phyloP scores from a whole-genome alignment of 1,140 invertebrate genomes.

The Campoletis sonorensis region DNA sequence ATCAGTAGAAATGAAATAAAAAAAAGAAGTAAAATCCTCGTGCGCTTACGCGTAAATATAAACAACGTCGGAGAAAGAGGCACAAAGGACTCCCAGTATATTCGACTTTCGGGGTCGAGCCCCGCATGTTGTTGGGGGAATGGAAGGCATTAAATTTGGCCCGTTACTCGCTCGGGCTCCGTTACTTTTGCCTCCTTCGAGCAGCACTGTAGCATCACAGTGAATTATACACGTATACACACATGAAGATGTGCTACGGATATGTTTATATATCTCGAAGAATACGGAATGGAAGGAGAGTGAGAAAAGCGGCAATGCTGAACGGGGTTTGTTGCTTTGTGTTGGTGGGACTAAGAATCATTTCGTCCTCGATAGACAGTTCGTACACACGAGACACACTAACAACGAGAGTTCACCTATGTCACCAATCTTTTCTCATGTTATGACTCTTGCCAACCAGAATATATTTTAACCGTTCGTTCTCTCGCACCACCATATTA shows the following conservation, averaged over 20 bases:
- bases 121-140: slow-evolving; percentile 5
- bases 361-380: slow-evolving; percentile 10
- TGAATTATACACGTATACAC: slow-evolving; percentile 21
- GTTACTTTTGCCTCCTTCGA: slow-evolving; percentile 64
- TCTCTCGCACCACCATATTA: background rate
- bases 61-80: background rate
- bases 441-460: slow-evolving; percentile 3
- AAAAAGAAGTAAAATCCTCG: background rate
- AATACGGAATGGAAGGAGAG: background rate
- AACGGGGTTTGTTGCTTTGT: background rate
- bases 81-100: background rate
- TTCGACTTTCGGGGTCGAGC: background rate
- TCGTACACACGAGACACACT: background rate
- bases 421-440: background rate
- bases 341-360: background rate
- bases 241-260: background rate
- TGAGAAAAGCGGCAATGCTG: background rate
- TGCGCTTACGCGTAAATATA: background rate
- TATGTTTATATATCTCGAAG: background rate
- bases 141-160: slow-evolving; percentile 56
- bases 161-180: slow-evolving; percentile 59
- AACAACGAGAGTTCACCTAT: background rate
- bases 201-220: background rate
- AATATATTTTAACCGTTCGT: slow-evolving; percentile 1
- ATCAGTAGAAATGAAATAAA: no score